These are phyloP conservation scores for Mesocricetus auratus DNA, from an alignment of 2,113 vertebrate genomes.

Conservation along the genomic window DNA sequence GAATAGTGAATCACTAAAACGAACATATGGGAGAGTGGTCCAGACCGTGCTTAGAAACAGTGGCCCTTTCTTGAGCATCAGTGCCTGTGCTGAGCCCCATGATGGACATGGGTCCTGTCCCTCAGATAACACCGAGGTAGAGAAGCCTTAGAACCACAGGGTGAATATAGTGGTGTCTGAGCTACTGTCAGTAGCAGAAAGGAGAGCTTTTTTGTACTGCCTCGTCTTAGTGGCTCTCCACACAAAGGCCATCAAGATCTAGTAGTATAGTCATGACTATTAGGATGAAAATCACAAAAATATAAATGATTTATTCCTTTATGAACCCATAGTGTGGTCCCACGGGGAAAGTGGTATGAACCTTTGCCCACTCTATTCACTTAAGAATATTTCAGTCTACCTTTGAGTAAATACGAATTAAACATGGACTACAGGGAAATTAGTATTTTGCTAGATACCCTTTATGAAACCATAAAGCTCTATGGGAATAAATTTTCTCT, in stretches of 20 bases:
- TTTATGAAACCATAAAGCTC: background rate
- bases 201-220: background rate
- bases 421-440: background rate
- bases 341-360: background rate
- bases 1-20: background rate
- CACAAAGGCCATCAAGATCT: background rate
- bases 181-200: background rate
- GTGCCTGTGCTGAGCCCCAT: background rate
- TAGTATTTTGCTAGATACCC: background rate
- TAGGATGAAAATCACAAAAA: background rate
- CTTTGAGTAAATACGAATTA: background rate
- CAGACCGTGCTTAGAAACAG: background rate
- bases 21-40: background rate
- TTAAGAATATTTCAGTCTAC: background rate
- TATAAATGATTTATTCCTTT: background rate
- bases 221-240: background rate
- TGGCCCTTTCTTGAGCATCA: background rate
- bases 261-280: background rate
- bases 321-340: background rate
- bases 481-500: background rate
- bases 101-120: fast-evolving
- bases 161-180: background rate
- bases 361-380: background rate
- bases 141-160: background rate
- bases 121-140: background rate